Evolutionary conservation across 1,140 invertebrate species (phyloP).

Genomic region (Belonocnema kinseyi): DNA sequence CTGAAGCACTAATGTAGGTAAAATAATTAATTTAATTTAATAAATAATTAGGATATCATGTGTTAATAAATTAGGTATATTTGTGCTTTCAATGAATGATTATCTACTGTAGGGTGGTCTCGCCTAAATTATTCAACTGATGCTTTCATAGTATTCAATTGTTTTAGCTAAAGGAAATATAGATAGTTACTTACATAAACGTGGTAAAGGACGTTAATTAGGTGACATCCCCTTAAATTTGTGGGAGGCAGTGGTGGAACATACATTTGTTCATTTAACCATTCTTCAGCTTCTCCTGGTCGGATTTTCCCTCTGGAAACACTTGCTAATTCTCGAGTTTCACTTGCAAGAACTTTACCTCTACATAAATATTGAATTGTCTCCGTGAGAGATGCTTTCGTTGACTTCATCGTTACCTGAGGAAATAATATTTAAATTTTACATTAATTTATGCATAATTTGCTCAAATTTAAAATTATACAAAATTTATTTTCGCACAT

Average conservation of each 20-base stretch:
- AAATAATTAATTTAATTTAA: too few species aligned
- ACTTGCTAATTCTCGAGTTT: conserved; percentile 90
- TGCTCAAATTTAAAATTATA: too few species aligned
- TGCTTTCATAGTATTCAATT: too few species aligned
- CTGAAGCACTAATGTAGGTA: too few species aligned
- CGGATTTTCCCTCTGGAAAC: conserved; percentile 89
- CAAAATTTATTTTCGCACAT: too few species aligned
- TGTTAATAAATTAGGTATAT: too few species aligned
- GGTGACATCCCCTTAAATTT: conserved; percentile 94
- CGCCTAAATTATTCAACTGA: neutral
- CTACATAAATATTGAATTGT: conserved; percentile 94
- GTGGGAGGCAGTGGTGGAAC: conserved; percentile 96
- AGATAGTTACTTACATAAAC: conserved; percentile 87
- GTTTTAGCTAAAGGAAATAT: neutral
- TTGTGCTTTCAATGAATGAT: too few species aligned
- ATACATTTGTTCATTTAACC: conserved; percentile 93
- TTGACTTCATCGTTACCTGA: conserved; percentile 75
- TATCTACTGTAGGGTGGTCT: too few species aligned
- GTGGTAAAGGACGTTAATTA: conserved; percentile 96
- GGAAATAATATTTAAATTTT: conserved; percentile 4
- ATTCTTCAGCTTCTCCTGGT: conserved; percentile 88
- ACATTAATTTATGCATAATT: too few species aligned
- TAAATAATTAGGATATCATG: too few species aligned
- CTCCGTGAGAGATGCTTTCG: conserved; percentile 76
- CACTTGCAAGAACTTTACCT: conserved; percentile 90